Conservation (phyloP, 2,797 vertebrate species). For the Alauda arvensis region DNA sequence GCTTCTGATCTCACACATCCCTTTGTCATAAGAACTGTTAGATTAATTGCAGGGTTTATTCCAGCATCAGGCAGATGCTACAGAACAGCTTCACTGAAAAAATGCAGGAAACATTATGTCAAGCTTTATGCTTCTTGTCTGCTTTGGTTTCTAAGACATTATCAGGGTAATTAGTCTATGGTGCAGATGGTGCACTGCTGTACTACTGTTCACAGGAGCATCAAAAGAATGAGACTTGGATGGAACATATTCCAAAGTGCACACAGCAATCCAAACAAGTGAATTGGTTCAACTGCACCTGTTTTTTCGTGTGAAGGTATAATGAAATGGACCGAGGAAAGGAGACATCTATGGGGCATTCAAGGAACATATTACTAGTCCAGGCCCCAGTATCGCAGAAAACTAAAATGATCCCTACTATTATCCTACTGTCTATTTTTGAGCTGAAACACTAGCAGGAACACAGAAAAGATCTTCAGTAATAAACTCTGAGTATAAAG, state of each 20-base stretch:
- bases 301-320: background rate
- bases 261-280: background rate
- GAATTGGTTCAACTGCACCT: background rate
- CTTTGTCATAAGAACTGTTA: background rate
- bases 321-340: background rate
- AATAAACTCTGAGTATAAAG: background rate
- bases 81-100: background rate
- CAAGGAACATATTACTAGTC: background rate
- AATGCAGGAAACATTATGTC: background rate
- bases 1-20: background rate
- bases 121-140: background rate
- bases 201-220: background rate
- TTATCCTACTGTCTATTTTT: background rate
- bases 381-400: background rate
- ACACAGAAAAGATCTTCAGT: background rate
- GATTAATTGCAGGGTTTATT: background rate
- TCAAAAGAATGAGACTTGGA: background rate
- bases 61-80: background rate
- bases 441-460: background rate
- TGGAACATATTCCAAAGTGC: background rate
- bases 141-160: background rate
- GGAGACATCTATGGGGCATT: background rate
- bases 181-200: background rate
- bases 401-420: background rate
- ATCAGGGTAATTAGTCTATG: background rate